Evolutionary conservation across 2,888 invertebrate species (phyloP), one percentile per base, ranked within the genome.

Genomic region (Euproctis similis): DNA sequence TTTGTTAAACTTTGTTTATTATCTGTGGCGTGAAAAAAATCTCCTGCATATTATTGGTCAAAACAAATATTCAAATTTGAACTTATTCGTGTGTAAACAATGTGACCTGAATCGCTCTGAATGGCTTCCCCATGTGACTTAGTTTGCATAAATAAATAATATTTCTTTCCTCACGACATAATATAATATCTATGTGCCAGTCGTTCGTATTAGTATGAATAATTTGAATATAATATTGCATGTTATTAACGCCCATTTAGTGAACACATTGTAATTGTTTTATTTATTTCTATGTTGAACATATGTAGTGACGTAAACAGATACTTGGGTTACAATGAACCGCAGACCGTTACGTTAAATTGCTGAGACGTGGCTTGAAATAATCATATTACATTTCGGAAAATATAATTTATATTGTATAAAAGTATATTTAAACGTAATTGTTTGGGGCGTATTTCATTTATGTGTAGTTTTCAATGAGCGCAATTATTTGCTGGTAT

Each of bases 401-500:
- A 26, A n/a, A n/a, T n/a, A n/a, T n/a, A n/a, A n/a, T n/a, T n/a
- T n/a, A n/a, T n/a, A n/a, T n/a, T n/a, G n/a, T n/a, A n/a, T n/a
- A n/a, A n/a, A n/a, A n/a, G n/a, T n/a, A n/a, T n/a, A n/a, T n/a
- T n/a, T n/a, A n/a, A n/a, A n/a, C n/a, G 5, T 13, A 21, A 30
- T 37, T 51, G 56, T 55, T 46, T 49, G 28, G 56, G 61, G 62
- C 63, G 65, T 61, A 42, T 17, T 21, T 12, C 24, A 30, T 33
- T 31, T 42, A 39, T 10, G 1, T 3, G 5, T 9, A 40, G 53
- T 40, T 42, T 42, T 42, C 30, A 31, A 19, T 28, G 33, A 45
- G 48, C 29, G 16, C 28, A 18, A 16, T 26, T 38, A 31, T 36
- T 37, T 27, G 22, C 9, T 26, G n/a, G n/a, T n/a, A n/a, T n/a